phyloP scores from a whole-genome alignment of 2,797 vertebrate species.

The Borostomias antarcticus region DNA sequence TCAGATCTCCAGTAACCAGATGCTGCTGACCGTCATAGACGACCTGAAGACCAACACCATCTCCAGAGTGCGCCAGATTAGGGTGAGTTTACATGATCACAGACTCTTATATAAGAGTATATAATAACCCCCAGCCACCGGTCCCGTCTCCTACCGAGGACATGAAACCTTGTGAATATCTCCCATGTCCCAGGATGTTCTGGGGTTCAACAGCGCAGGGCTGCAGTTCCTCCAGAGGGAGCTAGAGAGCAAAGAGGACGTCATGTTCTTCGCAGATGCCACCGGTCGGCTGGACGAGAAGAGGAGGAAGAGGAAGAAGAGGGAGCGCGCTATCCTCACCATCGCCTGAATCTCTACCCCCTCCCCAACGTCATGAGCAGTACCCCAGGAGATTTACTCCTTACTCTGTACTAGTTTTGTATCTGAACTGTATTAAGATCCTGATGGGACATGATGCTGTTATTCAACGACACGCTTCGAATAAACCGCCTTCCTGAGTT shows the following conservation, averaged over 20 bases:
- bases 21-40: constrained; percentile 89
- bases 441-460: constrained; percentile 19
- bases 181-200: constrained; percentile 78
- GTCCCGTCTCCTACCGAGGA: too few relatives aligned
- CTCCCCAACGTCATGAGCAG: background rate
- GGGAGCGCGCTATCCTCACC: constrained; percentile 85
- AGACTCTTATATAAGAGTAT: too few relatives aligned
- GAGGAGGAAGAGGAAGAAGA: constrained; percentile 87
- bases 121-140: too few relatives aligned
- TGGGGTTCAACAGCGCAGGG: constrained; percentile 93
- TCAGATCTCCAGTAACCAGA: constrained; percentile 92
- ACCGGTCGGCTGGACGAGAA: constrained; percentile 85
- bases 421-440: constrained; percentile 26
- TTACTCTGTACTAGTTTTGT: constrained; percentile 35
- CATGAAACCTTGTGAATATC: too few relatives aligned
- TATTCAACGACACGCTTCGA: constrained; percentile 43
- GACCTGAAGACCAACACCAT: constrained; percentile 87
- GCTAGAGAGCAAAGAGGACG: constrained; percentile 90
- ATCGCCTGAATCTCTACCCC: constrained; percentile 68
- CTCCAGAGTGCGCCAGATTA: constrained; percentile 85
- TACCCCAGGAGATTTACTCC: constrained; percentile 7
- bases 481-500: constrained; percentile 58
- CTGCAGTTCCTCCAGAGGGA: constrained; percentile 91
- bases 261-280: constrained; percentile 92
- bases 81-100: constrained; percentile 87